A percentile compares a stretch with the other conserved stretches of the same genome.
These are phyloP conservation scores for Mallotus villosus DNA, from an alignment of 2,797 vertebrate species.

Conservation along the genomic window DNA sequence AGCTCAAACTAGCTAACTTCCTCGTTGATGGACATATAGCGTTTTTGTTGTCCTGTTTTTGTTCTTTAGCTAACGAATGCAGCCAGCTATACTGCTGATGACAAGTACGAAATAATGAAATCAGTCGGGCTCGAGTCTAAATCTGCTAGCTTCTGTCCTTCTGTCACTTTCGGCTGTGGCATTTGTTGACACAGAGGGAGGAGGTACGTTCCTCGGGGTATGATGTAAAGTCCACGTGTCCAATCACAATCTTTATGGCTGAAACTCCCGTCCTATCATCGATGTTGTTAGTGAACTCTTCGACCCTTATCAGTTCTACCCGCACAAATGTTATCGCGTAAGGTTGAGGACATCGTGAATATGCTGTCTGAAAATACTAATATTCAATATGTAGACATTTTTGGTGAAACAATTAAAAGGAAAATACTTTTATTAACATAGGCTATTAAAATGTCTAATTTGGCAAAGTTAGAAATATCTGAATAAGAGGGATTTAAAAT, in stretches of 20 bases:
- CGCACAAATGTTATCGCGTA: no score
- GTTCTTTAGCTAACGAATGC: background rate
- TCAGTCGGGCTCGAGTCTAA: background rate
- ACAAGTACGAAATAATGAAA: background rate
- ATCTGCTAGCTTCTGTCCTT: slow-evolving; percentile 39
- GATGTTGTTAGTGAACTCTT: background rate
- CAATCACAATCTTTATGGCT: slow-evolving; percentile 34
- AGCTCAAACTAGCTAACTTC: no score
- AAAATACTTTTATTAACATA: no score
- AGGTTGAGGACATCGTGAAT: no score
- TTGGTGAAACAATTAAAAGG: no score
- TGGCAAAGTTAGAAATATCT: no score
- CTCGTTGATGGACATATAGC: no score
- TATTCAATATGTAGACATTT: no score
- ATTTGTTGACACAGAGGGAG: slow-evolving; percentile 3
- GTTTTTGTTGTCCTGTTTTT: background rate
- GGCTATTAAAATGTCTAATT: no score
- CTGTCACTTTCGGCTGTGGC: background rate
- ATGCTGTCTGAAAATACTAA: no score
- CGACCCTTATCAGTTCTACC: background rate
- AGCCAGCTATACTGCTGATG: background rate
- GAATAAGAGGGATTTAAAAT: no score
- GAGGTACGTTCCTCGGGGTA: background rate
- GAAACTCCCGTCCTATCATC: slow-evolving; percentile 19
- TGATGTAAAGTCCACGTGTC: background rate